Evolutionary conservation across 2,113 vertebrate genomes (phyloP), one percentile per base, ranked within the genome.

Genomic region (Xiphophorus maculatus): DNA sequence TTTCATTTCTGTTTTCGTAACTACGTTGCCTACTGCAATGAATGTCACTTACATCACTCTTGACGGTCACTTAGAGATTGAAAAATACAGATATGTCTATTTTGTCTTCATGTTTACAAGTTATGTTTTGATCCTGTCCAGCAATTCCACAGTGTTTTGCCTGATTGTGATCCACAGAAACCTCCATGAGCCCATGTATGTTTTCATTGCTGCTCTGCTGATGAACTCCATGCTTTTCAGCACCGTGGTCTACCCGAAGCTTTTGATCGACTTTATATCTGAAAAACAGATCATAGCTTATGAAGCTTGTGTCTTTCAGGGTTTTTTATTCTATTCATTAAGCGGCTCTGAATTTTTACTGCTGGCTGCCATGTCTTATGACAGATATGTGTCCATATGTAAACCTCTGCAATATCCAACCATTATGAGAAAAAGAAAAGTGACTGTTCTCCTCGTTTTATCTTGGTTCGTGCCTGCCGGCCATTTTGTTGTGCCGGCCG

Each of bases 341-440:
- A 12, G 35, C 1, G 1, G 35, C 19, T 76, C 73, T 9, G 73
- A 76, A 22, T 68, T 76, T 3, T 68, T 76, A 2, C 54, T 76
- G 19, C 7, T 68, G 6, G 28, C 73, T 32, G 54, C 28, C 6
- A 76, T 76, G 73, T 5, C 73, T 6, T 75, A 32, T 61, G 73
- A 76, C 73, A 30, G 73, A 17, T 76, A 76, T 12, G 65, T 74
- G 32, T 60, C 73, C 1, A 66, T 74, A 40, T 66, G 63, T 15
- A 74, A 66, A 66, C 72, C 73, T 67, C 51, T 74, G 32, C 32
- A 61, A 66, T 74, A 74, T 66, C 32, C n/a, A 37, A 17, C 15
- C 22, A 58, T 67, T 8, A 75, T 75, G 73, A 44, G 15, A 11
- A 68, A 32, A 62, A 13, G 0, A 0, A 48, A 2, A 0, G 22